Base-by-base conservation (phyloP, 2,888 invertebrate genomes). In the Micoletzkya japonica region DNA sequence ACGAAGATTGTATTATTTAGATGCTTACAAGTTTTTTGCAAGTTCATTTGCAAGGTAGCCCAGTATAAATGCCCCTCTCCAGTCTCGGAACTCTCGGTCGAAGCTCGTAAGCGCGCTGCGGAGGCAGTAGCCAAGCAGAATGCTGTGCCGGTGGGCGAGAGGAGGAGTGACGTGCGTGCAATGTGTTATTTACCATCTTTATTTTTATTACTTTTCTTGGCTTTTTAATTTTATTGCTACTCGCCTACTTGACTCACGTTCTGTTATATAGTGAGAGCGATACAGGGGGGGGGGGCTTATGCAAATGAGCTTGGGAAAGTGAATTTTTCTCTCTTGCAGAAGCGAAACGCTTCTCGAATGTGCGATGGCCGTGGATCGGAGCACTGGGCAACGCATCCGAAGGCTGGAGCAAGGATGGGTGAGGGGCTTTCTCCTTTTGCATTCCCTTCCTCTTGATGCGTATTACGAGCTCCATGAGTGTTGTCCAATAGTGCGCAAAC, bases 131-230 rank as follows among this genome's bases (percentile, higher is more conserved):
- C 57, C 57, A 67, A 57, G 57, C 56, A 44, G 67, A 17, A 37
- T 44, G 57, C 57, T 6, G 67, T 67, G 28, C 67, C 67, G 30
- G 67, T 67, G 17, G 67, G 67, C 28, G n/a, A 28, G 67, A 67
- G 67, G 30, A 39, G 44, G 17, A 67, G 56, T 26, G 67, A 67
- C 39, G 67, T 67, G 7, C 32, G 67, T 56, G 26, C 17, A 17
- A 7, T 2, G 17, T n/a, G n/a, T n/a, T n/a, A n/a, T n/a, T n/a
- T n/a, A n/a, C n/a, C n/a, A n/a, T n/a, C n/a, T n/a, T n/a, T n/a
- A n/a, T n/a, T n/a, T n/a, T n/a, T n/a, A n/a, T n/a, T n/a, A n/a
- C n/a, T n/a, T n/a, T n/a, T n/a, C n/a, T n/a, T n/a, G n/a, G n/a
- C n/a, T n/a, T n/a, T n/a, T n/a, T n/a, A n/a, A n/a, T n/a, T n/a